phyloP scores from a whole-genome alignment of 2,888 invertebrate species.

The Epinotia bilunana region DNA sequence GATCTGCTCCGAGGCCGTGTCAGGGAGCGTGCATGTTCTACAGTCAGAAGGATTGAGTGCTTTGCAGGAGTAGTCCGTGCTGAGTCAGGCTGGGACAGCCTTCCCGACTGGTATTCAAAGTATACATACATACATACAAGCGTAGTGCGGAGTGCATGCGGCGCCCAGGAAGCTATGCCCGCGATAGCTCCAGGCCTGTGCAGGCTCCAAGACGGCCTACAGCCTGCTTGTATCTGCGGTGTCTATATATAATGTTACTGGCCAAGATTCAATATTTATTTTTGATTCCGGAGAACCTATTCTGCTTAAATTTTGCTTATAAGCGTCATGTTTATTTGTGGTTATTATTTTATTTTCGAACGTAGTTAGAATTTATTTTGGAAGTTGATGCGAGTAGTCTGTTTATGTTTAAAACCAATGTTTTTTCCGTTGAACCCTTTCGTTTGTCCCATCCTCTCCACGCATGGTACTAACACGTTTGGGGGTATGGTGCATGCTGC shows the following conservation, averaged over 20 bases:
- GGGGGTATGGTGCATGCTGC: constrained; percentile 76
- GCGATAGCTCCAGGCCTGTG: constrained; percentile 1
- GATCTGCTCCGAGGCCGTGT: constrained; percentile 58
- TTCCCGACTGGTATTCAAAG: constrained; percentile 55
- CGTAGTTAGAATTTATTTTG: constrained; percentile 79
- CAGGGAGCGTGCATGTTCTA: constrained; percentile 73
- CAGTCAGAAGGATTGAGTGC: constrained; percentile 69
- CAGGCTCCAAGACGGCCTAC: background rate
- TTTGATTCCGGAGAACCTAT: constrained; percentile 84
- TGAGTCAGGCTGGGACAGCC: constrained; percentile 80
- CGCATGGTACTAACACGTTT: constrained; percentile 78
- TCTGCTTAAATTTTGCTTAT: constrained; percentile 84
- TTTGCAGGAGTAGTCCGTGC: constrained; percentile 69
- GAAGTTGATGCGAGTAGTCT: constrained; percentile 77
- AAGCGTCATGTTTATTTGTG: constrained; percentile 81
- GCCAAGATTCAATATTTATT: constrained; percentile 82
- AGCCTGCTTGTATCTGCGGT: constrained; percentile 51
- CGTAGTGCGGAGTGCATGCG: constrained; percentile 39
- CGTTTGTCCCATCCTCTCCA: constrained; percentile 66
- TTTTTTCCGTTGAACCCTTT: constrained; percentile 78
- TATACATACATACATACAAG: background rate
- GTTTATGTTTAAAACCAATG: constrained; percentile 81
- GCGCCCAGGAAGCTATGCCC: constrained; percentile 25
- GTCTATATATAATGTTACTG: constrained; percentile 77
- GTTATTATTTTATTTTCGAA: constrained; percentile 68